phyloP scores from a whole-genome alignment of 2,113 vertebrate species.

The Osmerus mordax region DNA sequence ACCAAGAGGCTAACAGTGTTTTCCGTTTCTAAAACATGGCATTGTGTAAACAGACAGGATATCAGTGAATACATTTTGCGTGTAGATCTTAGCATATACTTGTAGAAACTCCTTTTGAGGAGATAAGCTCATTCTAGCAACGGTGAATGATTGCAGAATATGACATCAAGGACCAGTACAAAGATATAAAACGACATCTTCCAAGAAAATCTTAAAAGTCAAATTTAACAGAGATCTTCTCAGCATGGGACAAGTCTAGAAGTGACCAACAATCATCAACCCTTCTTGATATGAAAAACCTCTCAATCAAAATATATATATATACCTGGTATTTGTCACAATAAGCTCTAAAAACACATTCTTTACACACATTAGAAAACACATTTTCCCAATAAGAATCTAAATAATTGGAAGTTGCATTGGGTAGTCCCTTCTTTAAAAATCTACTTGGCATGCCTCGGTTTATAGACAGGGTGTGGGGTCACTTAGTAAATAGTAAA shows the following conservation, averaged over 20 bases:
- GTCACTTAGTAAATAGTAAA: constrained; percentile 28
- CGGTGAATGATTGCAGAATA: constrained; percentile 37
- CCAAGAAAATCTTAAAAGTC: constrained; percentile 25
- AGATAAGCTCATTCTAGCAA: constrained; percentile 46
- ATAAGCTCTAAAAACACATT: constrained; percentile 51
- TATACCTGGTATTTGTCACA: constrained; percentile 52
- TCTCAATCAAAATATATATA: constrained; percentile 60
- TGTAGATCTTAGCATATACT: constrained; percentile 42
- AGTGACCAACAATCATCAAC: constrained; percentile 31
- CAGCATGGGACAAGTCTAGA: constrained; percentile 15
- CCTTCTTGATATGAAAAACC: constrained; percentile 50
- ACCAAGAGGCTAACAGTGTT: constrained; percentile 48
- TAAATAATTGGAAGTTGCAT: constrained; percentile 29
- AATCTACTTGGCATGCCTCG: constrained; percentile 59
- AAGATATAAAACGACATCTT: constrained; percentile 49
- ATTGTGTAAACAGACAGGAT: constrained; percentile 60
- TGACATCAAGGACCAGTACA: constrained; percentile 46
- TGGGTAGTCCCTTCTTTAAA: constrained; percentile 52
- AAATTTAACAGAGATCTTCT: constrained; percentile 32
- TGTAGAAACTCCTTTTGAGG: constrained; percentile 38
- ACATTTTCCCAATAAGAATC: constrained; percentile 36
- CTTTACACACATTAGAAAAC: constrained; percentile 47
- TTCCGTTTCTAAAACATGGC: constrained; percentile 39
- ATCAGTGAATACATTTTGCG: constrained; percentile 30
- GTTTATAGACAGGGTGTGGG: constrained; percentile 52